Conservation (phyloP, 2,113 vertebrate species). For the Xiphias gladius region DNA sequence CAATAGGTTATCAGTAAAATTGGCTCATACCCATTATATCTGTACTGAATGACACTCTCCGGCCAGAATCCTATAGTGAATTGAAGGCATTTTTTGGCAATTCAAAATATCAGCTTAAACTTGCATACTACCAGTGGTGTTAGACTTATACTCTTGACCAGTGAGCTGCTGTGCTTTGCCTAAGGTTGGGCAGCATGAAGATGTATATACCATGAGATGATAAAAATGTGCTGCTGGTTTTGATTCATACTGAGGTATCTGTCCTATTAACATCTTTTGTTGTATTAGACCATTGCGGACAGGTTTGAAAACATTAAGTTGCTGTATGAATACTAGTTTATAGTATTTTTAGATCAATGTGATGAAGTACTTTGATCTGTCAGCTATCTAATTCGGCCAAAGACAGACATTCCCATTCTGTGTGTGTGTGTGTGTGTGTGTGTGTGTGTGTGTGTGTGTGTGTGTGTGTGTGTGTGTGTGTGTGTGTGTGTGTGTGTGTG, state of each 20-base stretch:
- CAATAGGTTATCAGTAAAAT: not conserved
- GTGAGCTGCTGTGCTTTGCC: not conserved
- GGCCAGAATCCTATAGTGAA: not conserved
- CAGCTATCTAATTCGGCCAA: too few relatives aligned
- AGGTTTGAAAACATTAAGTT: not conserved
- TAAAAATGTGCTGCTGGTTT: too few relatives aligned
- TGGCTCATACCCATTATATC: too few relatives aligned
- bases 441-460: too few relatives aligned
- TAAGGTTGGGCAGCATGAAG: too few relatives aligned
- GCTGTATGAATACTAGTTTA: not conserved
- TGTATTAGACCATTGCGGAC: not conserved
- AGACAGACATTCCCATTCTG: too few relatives aligned
- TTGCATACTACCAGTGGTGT: too few relatives aligned
- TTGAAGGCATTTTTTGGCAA: not conserved
- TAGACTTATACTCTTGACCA: not conserved
- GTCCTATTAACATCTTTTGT: not conserved
- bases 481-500: too few relatives aligned
- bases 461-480: too few relatives aligned
- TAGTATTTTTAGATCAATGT: not conserved
- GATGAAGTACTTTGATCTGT: not conserved
- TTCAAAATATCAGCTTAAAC: too few relatives aligned
- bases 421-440: too few relatives aligned
- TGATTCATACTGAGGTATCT: not conserved
- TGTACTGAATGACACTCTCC: not conserved
- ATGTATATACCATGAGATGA: too few relatives aligned